Conservation (phyloP, 2,113 vertebrate genomes). For the Syrmaticus mikado region DNA sequence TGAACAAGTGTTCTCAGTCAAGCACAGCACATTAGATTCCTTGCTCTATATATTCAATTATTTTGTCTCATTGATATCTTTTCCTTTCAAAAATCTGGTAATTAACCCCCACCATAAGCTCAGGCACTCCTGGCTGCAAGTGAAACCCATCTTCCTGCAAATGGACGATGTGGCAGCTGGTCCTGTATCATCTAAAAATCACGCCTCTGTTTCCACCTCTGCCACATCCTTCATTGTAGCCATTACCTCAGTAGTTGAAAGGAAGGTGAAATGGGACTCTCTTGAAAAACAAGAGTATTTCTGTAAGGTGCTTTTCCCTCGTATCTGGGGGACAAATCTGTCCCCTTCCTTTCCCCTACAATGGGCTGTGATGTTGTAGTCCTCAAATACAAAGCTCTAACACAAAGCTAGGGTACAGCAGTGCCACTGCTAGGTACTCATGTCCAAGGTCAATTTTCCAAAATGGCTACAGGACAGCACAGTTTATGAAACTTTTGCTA, state of each 20-base stretch:
- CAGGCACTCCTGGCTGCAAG: not conserved
- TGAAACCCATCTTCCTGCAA: not conserved
- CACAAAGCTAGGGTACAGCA: not conserved
- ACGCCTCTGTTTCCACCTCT: not conserved
- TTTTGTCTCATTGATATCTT: not conserved
- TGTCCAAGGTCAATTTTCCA: not conserved
- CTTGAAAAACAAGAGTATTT: not conserved
- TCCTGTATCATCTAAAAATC: not conserved
- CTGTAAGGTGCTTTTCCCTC: not conserved
- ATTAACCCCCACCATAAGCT: not conserved
- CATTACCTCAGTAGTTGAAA: not conserved
- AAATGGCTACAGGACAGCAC: not conserved
- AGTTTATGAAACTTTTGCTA: not conserved
- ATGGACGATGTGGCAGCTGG: not conserved
- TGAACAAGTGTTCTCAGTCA: not conserved
- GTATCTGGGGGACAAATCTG: accelerated
- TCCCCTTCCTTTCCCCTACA: accelerated
- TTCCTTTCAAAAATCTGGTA: too few relatives aligned
- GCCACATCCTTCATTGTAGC: not conserved
- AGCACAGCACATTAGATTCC: not conserved
- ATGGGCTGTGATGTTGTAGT: accelerated
- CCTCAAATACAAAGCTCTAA: not conserved
- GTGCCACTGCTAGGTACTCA: not conserved
- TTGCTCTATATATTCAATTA: not conserved
- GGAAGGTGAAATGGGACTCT: not conserved